Base-by-base conservation (phyloP, 2,888 invertebrate species). In the Agrotis puta region DNA sequence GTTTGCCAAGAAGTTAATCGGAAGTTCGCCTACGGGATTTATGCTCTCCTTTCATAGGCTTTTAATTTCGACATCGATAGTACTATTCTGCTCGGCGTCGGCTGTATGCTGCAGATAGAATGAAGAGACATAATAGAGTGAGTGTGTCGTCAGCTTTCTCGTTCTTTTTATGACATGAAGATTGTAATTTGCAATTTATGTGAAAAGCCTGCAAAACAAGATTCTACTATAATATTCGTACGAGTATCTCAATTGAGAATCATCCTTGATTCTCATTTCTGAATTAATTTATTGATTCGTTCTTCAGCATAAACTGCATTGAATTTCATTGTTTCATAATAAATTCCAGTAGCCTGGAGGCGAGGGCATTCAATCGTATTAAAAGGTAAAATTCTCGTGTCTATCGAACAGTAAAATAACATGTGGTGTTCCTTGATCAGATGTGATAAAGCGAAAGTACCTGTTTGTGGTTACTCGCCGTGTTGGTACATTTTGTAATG, bases 371-470 rank as follows among this genome's bases (percentile, higher is more conserved):
- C 58, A 65, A 48, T 58, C 63, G 64, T 59, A 72, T 51, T 48
- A 51, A 65, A 54, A 58, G 64, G 56, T 43, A 70, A 82, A 70
- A 77, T 54, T 69, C 27, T 59, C 50, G 54, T 76, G 74, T 14
- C 22, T 63, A 77, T 79, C 70, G 71, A 75, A 74, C 45, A 65
- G 68, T 82, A 70, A 77, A 79, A 77, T 76, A 85, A 74, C 67
- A 78, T 69, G 74, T 69, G 68, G 62, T 70, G 72, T 83, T 78
- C 80, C 77, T 70, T 77, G 71, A 81, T 83, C 76, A 78, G 74
- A 76, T 69, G 74, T 82, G 85, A 85, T 87, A 77, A 85, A 88
- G 84, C 87, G 89, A 88, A 89, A 89, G 90, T 89, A 83, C 81
- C 79, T 78, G 81, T 70, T 50, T 56, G 74, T 57, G 56, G 62